Conservation (phyloP, 2,888 invertebrate species). For the Allophyes oxyacanthae region DNA sequence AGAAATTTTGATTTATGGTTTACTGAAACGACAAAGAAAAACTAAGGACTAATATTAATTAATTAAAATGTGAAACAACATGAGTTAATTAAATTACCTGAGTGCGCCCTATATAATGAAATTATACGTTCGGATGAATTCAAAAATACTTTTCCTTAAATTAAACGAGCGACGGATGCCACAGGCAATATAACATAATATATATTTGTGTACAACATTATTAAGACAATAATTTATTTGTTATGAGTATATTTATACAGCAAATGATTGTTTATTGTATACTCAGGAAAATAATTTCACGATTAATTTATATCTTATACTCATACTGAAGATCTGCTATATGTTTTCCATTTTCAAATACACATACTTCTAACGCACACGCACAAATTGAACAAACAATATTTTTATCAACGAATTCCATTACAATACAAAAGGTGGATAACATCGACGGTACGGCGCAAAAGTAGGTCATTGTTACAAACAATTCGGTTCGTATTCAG, state of each 20-base stretch:
- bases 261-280: too few species aligned
- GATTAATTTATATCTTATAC: slow-evolving; percentile 5
- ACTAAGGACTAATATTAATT: slow-evolving; percentile 10
- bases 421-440: slow-evolving; percentile 66
- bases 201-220: background rate
- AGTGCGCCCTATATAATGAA: slow-evolving; percentile 5
- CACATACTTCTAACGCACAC: slow-evolving; percentile 13
- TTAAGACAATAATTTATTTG: background rate
- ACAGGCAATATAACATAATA: too few species aligned
- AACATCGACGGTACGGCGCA: slow-evolving; percentile 53
- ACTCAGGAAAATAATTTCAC: slow-evolving; percentile 1
- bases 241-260: too few species aligned
- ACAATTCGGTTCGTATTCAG: slow-evolving; percentile 37
- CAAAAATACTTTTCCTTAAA: slow-evolving; percentile 2
- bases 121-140: slow-evolving; percentile 1
- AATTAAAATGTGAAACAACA: background rate
- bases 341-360: slow-evolving; percentile 36
- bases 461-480: slow-evolving; percentile 65
- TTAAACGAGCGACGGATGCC: background rate
- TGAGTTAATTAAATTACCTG: slow-evolving; percentile 5
- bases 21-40: slow-evolving; percentile 17
- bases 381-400: slow-evolving; percentile 31
- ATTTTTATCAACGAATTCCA: slow-evolving; percentile 52
- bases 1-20: slow-evolving; percentile 10
- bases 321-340: background rate